Evolutionary conservation across 1,140 invertebrate species (phyloP).

Genomic region (Magallana gigas): DNA sequence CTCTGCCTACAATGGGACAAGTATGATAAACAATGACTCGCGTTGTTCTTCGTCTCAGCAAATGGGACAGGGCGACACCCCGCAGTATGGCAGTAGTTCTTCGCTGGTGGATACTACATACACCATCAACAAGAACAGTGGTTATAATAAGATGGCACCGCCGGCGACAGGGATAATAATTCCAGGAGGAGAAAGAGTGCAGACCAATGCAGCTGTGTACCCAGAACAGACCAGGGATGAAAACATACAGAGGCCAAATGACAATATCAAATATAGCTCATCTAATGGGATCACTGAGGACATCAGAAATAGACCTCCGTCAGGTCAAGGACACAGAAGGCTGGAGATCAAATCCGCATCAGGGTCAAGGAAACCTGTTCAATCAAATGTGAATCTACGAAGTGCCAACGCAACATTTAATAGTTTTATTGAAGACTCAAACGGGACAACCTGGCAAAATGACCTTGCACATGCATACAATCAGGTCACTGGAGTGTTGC

Average conservation of each 20-base stretch:
- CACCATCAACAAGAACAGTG: slow-evolving; percentile 10
- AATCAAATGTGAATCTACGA: slow-evolving; percentile 66
- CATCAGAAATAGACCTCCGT: slow-evolving; percentile 57
- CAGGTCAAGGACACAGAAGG: slow-evolving; percentile 46
- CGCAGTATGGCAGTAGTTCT: slow-evolving; percentile 46
- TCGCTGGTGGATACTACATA: slow-evolving; percentile 43
- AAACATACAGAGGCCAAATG: slow-evolving; percentile 3
- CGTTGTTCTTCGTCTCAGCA: slow-evolving; percentile 54
- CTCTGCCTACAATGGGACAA: slow-evolving; percentile 72
- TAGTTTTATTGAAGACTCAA: slow-evolving; percentile 70
- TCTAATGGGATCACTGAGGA: slow-evolving; percentile 53
- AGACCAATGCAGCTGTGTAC: slow-evolving; percentile 42
- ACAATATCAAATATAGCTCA: slow-evolving; percentile 50
- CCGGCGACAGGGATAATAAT: background rate
- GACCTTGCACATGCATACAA: slow-evolving; percentile 70
- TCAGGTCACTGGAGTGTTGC: slow-evolving; percentile 71
- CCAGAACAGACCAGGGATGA: slow-evolving; percentile 43
- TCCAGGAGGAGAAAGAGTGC: background rate
- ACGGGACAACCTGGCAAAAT: slow-evolving; percentile 65
- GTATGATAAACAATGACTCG: slow-evolving; percentile 59
- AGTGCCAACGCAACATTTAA: slow-evolving; percentile 74
- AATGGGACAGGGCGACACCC: slow-evolving; percentile 29
- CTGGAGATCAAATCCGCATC: slow-evolving; percentile 50
- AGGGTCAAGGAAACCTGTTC: slow-evolving; percentile 46
- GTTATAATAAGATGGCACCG: slow-evolving; percentile 15